Conservation (phyloP, 1,140 invertebrate genomes). For the Streblospio benedicti region DNA sequence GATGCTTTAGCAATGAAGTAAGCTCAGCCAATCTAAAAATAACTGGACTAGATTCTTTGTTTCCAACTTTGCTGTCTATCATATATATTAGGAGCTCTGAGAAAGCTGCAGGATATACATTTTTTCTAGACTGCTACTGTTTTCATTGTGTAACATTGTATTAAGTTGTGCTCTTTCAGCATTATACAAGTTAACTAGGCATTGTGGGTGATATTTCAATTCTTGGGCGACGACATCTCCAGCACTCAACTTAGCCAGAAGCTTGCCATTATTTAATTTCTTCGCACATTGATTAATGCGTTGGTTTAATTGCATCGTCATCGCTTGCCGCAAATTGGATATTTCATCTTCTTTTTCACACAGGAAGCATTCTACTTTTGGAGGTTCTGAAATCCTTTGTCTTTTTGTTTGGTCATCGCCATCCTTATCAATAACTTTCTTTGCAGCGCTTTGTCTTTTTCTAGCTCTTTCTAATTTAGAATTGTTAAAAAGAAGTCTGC, state of each 20-base stretch:
- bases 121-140: not conserved
- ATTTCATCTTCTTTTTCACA: constrained; percentile 5
- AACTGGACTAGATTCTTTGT: not conserved
- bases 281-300: constrained; percentile 14
- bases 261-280: constrained; percentile 15
- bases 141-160: not conserved
- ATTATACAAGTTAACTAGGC: not conserved
- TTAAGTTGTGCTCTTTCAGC: not conserved
- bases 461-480: constrained; percentile 6
- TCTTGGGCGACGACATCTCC: not conserved
- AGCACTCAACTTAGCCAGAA: constrained; percentile 15
- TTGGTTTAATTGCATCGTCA: too few relatives aligned
- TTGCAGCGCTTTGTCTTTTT: constrained; percentile 17
- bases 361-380: constrained; percentile 22
- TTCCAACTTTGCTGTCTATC: too few relatives aligned
- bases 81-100: constrained; percentile 15
- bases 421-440: too few relatives aligned
- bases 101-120: constrained; percentile 16
- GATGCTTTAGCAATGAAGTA: constrained; percentile 8
- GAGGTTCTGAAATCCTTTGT: constrained; percentile 21
- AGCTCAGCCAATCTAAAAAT: constrained; percentile 13
- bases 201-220: not conserved
- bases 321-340: constrained; percentile 9
- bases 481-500: constrained; percentile 10
- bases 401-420: constrained; percentile 29